Conservation (phyloP, 2,113 vertebrate genomes). For the Scophthalmus maximus region DNA sequence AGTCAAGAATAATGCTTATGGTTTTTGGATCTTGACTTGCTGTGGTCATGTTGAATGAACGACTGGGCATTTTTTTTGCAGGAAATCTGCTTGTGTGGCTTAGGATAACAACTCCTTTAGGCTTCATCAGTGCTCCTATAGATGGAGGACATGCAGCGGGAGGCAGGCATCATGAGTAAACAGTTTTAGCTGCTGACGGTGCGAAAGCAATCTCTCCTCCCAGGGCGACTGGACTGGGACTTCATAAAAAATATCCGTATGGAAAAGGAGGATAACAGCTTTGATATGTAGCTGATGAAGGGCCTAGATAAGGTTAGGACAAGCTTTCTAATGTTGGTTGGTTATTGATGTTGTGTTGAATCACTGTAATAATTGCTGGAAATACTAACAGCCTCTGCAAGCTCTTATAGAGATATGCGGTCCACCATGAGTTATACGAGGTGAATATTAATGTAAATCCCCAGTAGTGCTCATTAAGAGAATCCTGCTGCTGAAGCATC, state of each 20-base stretch:
- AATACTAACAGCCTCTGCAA: neutral
- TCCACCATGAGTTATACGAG: neutral
- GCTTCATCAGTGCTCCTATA: conserved; percentile 7
- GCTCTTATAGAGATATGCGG: neutral
- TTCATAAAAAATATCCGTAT: neutral
- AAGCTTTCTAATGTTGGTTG: neutral
- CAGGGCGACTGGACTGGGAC: neutral
- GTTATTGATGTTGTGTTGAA: too few relatives aligned
- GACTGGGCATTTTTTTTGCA: neutral
- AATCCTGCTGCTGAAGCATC: neutral
- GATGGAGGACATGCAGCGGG: conserved; percentile 12
- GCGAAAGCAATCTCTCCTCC: conserved; percentile 14
- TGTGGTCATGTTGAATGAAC: neutral
- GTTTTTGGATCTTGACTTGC: neutral
- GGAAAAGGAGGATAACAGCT: neutral
- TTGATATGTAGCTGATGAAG: neutral
- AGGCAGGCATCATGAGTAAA: conserved; percentile 27
- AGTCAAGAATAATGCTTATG: neutral
- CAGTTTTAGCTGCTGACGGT: conserved; percentile 59
- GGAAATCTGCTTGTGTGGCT: conserved; percentile 5
- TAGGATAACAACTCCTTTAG: conserved; percentile 16
- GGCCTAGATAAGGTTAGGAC: neutral
- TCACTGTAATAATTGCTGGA: too few relatives aligned
- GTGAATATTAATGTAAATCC: neutral
- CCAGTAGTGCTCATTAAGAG: neutral